Base-by-base conservation (phyloP, 2,888 invertebrate genomes). In the Oconnorella tubifera region DNA sequence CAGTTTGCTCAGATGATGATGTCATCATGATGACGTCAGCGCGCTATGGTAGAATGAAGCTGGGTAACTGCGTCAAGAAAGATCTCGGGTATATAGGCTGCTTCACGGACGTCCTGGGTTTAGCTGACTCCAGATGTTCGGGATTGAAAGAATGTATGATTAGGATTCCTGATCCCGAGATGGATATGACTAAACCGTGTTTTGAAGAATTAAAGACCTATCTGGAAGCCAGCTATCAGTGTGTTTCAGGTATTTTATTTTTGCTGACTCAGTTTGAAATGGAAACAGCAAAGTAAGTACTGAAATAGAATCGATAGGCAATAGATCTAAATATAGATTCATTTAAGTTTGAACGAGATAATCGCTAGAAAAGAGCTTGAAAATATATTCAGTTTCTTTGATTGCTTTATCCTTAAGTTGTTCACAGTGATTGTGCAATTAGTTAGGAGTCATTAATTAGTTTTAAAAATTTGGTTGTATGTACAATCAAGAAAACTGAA, bases 121-220 rank as follows among this genome's bases (percentile, higher is more conserved):
- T 33, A 27, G 32, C 58, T 28, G 64, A 66, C 55, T 51, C 31
- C 49, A 58, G 69, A 25, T 71, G 71, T 63, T 70, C 69, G 10
- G 71, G 71, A 0, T 27, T 50, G 27, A 32, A 48, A 33, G 40
- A 50, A 14, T 71, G 71, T 50, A 56, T 62, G 49, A 61, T 71
- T 27, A 40, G 66, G 48, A 62, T 71, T 14, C 71, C 71, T 2
- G 69, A 71, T 49, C 56, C 64, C n/a, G 65, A 64, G 14, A 51
- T 71, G 1, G 71, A 71, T 33, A 23, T 33, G 48, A 66, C 68
- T 14, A 55, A 58, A 33, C 71, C 69, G 23, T 71, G 71, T 56
- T 50, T 63, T 6, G 66, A 65, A 48, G 71, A 71, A 57, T 66
- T 70, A 10, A 71, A 69, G 60, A 69, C 69, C n/a, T 71, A 69